Percentiles rank a stretch among this genome's conserved stretches.
phyloP scores from a whole-genome alignment of 2,888 invertebrate genomes.

The Tenthredo scrophulariae region DNA sequence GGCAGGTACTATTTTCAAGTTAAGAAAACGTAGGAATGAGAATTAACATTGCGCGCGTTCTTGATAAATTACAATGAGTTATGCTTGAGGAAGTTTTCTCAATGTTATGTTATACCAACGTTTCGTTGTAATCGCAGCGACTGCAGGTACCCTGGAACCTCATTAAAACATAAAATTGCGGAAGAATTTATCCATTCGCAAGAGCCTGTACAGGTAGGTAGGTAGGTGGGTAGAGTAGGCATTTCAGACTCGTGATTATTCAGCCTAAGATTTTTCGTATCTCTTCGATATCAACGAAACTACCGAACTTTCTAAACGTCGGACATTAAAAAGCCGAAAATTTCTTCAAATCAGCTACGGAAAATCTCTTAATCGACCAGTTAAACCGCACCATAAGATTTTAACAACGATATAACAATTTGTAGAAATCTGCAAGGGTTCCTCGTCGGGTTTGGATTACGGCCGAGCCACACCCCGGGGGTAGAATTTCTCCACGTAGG shows the following conservation, averaged over 20 bases:
- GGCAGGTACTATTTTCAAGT: neutral
- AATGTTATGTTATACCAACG: conserved; percentile 26
- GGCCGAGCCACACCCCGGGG: conserved; percentile 17
- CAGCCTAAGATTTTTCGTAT: neutral
- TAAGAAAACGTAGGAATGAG: conserved; percentile 20
- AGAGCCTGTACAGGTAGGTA: neutral
- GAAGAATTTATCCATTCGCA: conserved; percentile 6
- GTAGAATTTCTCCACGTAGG: neutral
- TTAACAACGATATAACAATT: conserved; percentile 35
- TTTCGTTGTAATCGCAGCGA: neutral
- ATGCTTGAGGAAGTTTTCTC: conserved; percentile 33
- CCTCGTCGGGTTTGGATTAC: neutral
- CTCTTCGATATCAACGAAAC: neutral
- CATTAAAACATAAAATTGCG: conserved; percentile 25
- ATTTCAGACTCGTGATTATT: neutral
- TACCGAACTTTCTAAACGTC: neutral
- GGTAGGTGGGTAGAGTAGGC: neutral
- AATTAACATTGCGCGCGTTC: conserved; percentile 36
- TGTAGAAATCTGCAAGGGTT: neutral
- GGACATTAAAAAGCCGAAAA: neutral
- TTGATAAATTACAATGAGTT: conserved; percentile 31
- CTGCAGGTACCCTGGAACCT: conserved; percentile 1
- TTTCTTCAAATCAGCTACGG: neutral
- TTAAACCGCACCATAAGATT: conserved; percentile 20
- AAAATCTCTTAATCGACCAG: conserved; percentile 18